Conservation (phyloP, 1,140 invertebrate genomes). For the Cherax quadricarinatus region DNA sequence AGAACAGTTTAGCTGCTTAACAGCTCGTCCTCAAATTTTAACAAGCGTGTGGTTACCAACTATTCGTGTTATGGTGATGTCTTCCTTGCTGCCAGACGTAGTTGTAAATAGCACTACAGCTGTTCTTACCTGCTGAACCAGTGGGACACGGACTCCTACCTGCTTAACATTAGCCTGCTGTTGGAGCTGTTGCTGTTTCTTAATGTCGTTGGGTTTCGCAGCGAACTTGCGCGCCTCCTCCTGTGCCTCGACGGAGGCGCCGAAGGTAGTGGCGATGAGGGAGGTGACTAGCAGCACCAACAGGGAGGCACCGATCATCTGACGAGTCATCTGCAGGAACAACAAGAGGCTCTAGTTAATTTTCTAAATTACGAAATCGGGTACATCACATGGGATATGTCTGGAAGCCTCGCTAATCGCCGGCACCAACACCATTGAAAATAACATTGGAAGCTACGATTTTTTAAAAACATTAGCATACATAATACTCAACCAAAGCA, state of each 20-base stretch:
- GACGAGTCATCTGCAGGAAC: conserved; percentile 29
- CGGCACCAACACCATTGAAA: too few species aligned
- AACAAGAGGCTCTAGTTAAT: neutral
- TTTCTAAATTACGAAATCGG: neutral
- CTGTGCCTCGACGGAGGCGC: conserved; percentile 58
- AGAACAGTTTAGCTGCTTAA: too few species aligned
- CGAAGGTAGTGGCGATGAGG: conserved; percentile 54
- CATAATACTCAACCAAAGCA: too few species aligned
- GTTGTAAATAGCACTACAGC: too few species aligned
- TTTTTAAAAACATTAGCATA: too few species aligned
- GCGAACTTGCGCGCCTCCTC: conserved; percentile 85
- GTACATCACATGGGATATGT: too few species aligned
- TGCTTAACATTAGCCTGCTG: conserved; percentile 8
- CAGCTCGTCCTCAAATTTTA: too few species aligned
- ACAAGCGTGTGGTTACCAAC: too few species aligned
- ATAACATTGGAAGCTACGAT: too few species aligned
- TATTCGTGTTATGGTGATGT: too few species aligned
- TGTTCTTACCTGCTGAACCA: too few species aligned
- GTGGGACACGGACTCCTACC: neutral
- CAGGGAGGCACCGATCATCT: conserved; percentile 22
- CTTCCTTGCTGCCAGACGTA: too few species aligned
- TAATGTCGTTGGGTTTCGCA: conserved; percentile 90
- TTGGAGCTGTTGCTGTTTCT: conserved; percentile 80
- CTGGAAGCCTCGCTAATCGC: neutral
- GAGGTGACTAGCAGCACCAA: conserved; percentile 51